These are phyloP conservation scores for Sphinx pinastri DNA, from an alignment of 2,888 invertebrate genomes.

Conservation along the genomic window DNA sequence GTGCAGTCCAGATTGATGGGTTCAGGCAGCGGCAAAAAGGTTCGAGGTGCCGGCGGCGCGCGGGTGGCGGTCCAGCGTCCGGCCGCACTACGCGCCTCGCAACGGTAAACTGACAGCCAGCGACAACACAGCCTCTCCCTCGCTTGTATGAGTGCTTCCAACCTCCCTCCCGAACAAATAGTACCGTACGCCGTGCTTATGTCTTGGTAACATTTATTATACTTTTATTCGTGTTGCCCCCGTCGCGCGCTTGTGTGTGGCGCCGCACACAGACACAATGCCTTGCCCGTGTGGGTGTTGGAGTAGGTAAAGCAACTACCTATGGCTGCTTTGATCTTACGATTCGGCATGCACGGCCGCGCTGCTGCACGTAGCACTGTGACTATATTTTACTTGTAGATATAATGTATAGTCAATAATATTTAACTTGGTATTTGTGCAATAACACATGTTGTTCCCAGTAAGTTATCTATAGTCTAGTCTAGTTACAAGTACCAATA, in stretches of 20 bases:
- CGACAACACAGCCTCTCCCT: slow-evolving; percentile 79
- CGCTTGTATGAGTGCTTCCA: slow-evolving; percentile 80
- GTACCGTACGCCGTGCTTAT: slow-evolving; percentile 81
- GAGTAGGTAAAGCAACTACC: slow-evolving; percentile 78
- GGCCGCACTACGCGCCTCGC: slow-evolving; percentile 83
- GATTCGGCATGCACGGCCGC: slow-evolving; percentile 83
- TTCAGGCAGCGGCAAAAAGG: slow-evolving; percentile 54
- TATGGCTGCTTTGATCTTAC: slow-evolving; percentile 84
- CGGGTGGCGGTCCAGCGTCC: slow-evolving; percentile 77
- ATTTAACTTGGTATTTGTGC: slow-evolving; percentile 79
- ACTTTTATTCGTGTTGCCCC: slow-evolving; percentile 73
- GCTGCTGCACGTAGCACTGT: slow-evolving; percentile 75
- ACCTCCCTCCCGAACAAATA: slow-evolving; percentile 83
- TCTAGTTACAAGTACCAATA: slow-evolving; percentile 41
- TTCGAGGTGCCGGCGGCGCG: slow-evolving; percentile 75
- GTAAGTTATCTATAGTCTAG: slow-evolving; percentile 61
- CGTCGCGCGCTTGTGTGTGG: slow-evolving; percentile 63
- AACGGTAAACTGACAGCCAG: slow-evolving; percentile 83
- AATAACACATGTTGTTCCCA: slow-evolving; percentile 70
- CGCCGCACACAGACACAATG: slow-evolving; percentile 51
- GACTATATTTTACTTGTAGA: slow-evolving; percentile 72
- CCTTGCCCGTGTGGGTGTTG: slow-evolving; percentile 71
- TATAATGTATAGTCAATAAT: slow-evolving; percentile 80
- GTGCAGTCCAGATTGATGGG: slow-evolving; percentile 54
- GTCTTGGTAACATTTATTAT: slow-evolving; percentile 81